Evolutionary conservation across 2,888 invertebrate species (phyloP).

Genomic region (Heliothis peltigera): DNA sequence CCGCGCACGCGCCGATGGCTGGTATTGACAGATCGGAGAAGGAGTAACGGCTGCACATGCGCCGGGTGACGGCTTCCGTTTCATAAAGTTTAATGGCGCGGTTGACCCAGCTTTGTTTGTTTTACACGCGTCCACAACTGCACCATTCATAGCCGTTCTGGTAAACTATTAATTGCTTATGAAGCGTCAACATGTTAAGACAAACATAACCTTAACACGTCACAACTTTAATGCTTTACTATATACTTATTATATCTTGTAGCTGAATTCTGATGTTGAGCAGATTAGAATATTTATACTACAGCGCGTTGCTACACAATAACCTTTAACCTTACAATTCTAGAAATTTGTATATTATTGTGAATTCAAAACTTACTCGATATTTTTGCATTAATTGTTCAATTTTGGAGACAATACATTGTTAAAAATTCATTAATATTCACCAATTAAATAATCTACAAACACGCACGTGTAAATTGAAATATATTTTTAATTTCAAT

Average conservation of each 20-base stretch:
- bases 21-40: constrained; percentile 85
- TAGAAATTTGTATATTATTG: not conserved
- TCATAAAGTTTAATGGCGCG: constrained; percentile 88
- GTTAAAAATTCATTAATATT: constrained; percentile 14
- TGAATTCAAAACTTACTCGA: not conserved
- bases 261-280: too few relatives aligned
- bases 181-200: constrained; percentile 53
- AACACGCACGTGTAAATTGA: not conserved
- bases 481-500: not conserved
- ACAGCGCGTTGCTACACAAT: too few relatives aligned
- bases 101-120: constrained; percentile 89
- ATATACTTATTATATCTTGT: constrained; percentile 18
- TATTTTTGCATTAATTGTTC: not conserved
- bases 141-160: constrained; percentile 81
- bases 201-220: constrained; percentile 40
- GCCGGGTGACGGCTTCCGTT: constrained; percentile 88
- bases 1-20: constrained; percentile 61
- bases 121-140: constrained; percentile 83
- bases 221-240: constrained; percentile 18
- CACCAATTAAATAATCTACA: not conserved
- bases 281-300: not conserved
- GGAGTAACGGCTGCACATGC: constrained; percentile 78
- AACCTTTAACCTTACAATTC: too few relatives aligned
- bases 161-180: constrained; percentile 84
- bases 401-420: not conserved